Base-by-base conservation (phyloP, 2,888 invertebrate genomes). In the Sminthurides aquaticus region DNA sequence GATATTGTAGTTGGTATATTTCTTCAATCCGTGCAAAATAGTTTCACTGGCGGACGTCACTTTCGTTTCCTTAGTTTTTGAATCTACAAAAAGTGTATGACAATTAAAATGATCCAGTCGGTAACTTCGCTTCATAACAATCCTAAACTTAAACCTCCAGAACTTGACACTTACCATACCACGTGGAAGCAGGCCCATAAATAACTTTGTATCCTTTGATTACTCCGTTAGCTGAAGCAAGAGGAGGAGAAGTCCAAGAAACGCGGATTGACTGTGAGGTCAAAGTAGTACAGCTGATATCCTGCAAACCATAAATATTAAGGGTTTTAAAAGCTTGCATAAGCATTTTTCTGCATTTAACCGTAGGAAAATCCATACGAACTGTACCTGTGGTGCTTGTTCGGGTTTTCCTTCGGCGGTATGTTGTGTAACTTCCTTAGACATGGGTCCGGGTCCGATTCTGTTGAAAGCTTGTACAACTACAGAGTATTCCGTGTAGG, bases 1-100 rank as follows among this genome's bases (percentile, higher is more conserved):
- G 87, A 97, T 91, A 65, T 93, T 95, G 80, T 96, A 97, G 81
- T 97, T 96, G 1, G 95, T 96, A 81, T 88, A 95, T 79, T 94
- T 94, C 79, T 91, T 90, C 62, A 97, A 83, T 61, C 92, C 92
- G 77, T 92, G 92, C n/a, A 93, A 83, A 76, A 92, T 92, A 0
- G 92, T 92, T 80, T 93, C 92, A 76, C 90, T 91, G 71, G 91
- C 90, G n/a, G 91, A 87, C 3, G 92, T 91, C 75, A 91, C 91
- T 80, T 92, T 92, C 8, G 91, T 90, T 76, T 92, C 92, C 76
- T 91, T 92, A 22, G 88, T 88, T 76, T 90, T 91, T 77, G 92
- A 92, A 78, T 92, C 90, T 91, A 74, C 8, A 79, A 76, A 60
- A 52, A 52, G n/a, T n/a, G n/a, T n/a, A n/a, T n/a, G n/a, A n/a